phyloP scores from a whole-genome alignment of 2,888 invertebrate species.

The Onthophagus sagittarius region DNA sequence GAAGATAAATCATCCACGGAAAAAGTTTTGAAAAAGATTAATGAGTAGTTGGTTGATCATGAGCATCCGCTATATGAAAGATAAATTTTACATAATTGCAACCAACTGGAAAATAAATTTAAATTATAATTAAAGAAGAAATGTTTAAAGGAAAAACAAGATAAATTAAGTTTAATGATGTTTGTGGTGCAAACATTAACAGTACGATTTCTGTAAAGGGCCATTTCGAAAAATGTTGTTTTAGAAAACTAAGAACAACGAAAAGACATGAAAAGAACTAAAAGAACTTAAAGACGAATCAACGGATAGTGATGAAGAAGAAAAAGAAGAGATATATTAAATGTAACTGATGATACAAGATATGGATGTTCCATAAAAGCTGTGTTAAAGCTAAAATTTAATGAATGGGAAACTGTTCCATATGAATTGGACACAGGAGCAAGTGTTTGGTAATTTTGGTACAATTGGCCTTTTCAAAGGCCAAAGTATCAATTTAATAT shows the following conservation, averaged over 20 bases:
- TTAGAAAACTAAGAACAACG: too few species aligned
- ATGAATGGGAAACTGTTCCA: background rate
- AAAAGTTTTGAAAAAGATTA: background rate
- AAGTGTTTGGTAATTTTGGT: conserved; percentile 5
- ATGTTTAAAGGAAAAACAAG: background rate
- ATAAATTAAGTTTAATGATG: conserved; percentile 12
- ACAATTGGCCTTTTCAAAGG: conserved; percentile 12
- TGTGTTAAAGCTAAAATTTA: background rate
- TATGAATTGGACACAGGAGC: conserved; percentile 19
- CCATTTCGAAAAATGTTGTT: conserved; percentile 1
- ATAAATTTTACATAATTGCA: conserved; percentile 15
- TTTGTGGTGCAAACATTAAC: conserved; percentile 2
- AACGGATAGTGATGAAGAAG: too few species aligned
- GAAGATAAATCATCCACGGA: too few species aligned
- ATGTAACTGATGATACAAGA: too few species aligned
- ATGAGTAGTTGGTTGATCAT: background rate
- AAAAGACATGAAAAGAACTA: background rate
- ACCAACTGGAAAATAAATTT: conserved; percentile 6
- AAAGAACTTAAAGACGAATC: background rate
- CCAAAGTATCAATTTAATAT: conserved; percentile 19
- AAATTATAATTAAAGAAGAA: conserved; percentile 10
- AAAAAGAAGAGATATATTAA: too few species aligned
- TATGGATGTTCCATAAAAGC: background rate
- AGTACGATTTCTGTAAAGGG: too few species aligned
- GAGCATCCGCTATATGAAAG: conserved; percentile 13